Percentiles rank a stretch among this genome's conserved stretches.
Evolutionary conservation across 92 coral and sea anemone species (phyloP).

Genomic region (Umimayanthus kanabou): DNA sequence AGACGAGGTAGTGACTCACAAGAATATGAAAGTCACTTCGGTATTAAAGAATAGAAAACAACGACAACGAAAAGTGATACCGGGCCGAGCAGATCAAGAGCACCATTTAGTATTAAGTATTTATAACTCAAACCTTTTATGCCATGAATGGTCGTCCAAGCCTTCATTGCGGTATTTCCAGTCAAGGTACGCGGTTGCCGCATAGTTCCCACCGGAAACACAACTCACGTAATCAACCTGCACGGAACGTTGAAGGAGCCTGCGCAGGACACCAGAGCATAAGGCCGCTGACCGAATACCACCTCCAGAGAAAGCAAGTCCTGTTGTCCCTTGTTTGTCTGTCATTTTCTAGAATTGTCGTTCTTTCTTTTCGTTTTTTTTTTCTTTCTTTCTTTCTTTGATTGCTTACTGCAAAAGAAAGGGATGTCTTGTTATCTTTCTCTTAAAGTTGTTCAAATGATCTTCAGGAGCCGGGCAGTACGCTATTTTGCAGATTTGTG

Average conservation of each 20-base stretch:
- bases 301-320: slow-evolving; percentile 82
- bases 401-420: neutral
- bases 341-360: neutral
- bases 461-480: no score
- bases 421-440: no score
- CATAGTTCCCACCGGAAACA: slow-evolving; percentile 83
- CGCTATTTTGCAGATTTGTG: no score
- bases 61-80: no score
- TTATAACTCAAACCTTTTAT: slow-evolving; percentile 38
- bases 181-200: slow-evolving; percentile 80
- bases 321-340: slow-evolving; percentile 53
- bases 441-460: no score
- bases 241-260: slow-evolving; percentile 75
- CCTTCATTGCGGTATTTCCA: slow-evolving; percentile 76
- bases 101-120: no score
- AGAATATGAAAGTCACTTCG: no score
- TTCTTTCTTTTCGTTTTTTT: neutral
- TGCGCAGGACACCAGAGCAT: slow-evolving; percentile 80
- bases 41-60: no score
- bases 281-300: slow-evolving; percentile 88
- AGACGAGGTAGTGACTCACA: no score
- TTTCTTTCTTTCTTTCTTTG: no score
- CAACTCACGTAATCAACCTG: slow-evolving; percentile 77
- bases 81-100: no score
- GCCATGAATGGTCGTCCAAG: slow-evolving; percentile 71